Base-by-base conservation (phyloP, 2,113 vertebrate genomes). In the Camelus bactrianus region DNA sequence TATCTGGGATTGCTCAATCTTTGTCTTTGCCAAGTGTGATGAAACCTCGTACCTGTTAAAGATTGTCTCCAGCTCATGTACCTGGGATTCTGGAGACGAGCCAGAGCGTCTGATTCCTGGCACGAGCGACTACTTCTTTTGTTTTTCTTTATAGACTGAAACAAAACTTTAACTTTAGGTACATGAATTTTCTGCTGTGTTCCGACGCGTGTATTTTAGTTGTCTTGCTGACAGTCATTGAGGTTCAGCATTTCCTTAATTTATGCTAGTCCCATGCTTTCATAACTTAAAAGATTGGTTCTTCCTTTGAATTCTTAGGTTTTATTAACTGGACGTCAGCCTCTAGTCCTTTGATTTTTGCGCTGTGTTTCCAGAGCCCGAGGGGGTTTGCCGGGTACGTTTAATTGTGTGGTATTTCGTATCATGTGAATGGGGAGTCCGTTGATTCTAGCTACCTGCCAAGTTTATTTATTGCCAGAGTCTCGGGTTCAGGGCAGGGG, bases 161-260 rank as follows among this genome's bases (percentile, higher is more conserved):
- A 6, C 38, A 35, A 3, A 42, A 5, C 28, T 42, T 81, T 42
- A 20, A 81, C 28, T 19, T 28, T 52, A 64, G 56, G 28, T 15
- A 7, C 5, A 2, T 52, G 65, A 5, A 22, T 70, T 22, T 11
- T 38, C 16, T 77, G 24, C 62, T 10, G 0, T 14, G 5, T 26
- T 30, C 4, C n/a, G 22, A 3, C 5, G 1, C 2, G 0, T 20
- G 13, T 26, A 8, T 52, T 69, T 69, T 14, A 8, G 1, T 30
- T 13, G 0, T 3, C 24, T 72, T 17, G 24, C 1, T 46, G 28
- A 38, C 10, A 20, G 1, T 30, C 3, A 20, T 0, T 26, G 50
- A 38, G 9, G 28, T 35, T 3, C 12, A 24, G 1, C n/a, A 3
- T 19, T 8, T 35, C 28, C 30, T 46, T 0, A 17, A 6, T 58